Conservation (phyloP, 2,888 invertebrate genomes). For the Spisula solida region DNA sequence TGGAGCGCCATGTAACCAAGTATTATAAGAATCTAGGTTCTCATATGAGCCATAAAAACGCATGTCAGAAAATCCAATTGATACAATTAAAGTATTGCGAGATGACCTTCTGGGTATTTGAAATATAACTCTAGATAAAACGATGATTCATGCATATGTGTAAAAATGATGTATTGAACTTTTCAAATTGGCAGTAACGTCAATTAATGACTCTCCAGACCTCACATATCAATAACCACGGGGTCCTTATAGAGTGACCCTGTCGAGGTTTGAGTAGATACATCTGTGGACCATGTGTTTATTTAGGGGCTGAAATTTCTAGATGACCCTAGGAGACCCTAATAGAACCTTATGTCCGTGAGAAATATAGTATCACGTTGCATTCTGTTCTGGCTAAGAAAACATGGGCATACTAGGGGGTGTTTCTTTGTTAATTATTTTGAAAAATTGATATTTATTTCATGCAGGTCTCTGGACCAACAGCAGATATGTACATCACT, state of each 20-base stretch:
- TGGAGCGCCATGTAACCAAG: too few species aligned
- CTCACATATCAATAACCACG: background rate
- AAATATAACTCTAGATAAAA: too few species aligned
- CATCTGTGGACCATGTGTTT: background rate
- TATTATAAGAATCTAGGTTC: too few species aligned
- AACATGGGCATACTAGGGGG: background rate
- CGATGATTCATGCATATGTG: too few species aligned
- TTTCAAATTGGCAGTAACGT: too few species aligned
- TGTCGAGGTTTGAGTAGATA: background rate
- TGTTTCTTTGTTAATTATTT: background rate
- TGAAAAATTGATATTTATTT: background rate
- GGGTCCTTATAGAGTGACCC: background rate
- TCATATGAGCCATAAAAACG: too few species aligned
- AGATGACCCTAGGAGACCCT: background rate
- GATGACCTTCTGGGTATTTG: too few species aligned
- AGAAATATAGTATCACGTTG: background rate
- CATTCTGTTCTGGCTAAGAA: slow-evolving; percentile 2
- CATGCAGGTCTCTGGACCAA: background rate
- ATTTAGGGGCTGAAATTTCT: slow-evolving; percentile 1
- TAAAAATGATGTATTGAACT: too few species aligned
- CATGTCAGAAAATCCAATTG: too few species aligned
- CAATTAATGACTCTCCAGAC: too few species aligned
- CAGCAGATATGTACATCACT: too few species aligned
- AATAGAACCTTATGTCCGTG: background rate
- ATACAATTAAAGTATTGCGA: too few species aligned